Base-by-base conservation (phyloP, 2,113 vertebrate genomes). In the Glaucomys volans region DNA sequence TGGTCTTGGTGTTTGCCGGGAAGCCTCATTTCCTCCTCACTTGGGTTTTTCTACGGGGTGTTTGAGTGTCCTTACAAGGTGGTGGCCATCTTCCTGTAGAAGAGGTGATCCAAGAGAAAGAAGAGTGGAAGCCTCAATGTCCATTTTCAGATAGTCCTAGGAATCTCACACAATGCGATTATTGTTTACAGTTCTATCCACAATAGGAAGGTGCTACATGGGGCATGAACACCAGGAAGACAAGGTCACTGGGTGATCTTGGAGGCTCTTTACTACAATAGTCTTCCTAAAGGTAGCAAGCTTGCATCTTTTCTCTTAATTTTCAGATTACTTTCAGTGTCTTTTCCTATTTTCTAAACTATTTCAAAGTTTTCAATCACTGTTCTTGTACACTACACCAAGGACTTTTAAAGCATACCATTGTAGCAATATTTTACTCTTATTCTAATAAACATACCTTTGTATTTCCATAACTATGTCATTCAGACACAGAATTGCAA, bases 291-390 rank as follows among this genome's bases (percentile, higher is more conserved):
- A 52, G 42, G 1, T 42, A 24, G 64, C 30, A 54, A 24, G 22
- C 44, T 93, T 37, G 13, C 32, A 1, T 57, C 22, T 83, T 90
- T 30, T 54, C n/a, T 75, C 22, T 72, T 88, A 91, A 66, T 20
- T 44, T 69, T 87, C 18, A 40, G 42, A 50, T 57, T 57, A 77
- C 47, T 35, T 52, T 86, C 57, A 77, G 64, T 54, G n/a, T 90
- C 37, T 77, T 91, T 94, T 91, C 3, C 32, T 74, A 47, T 71
- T 87, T 93, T 67, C 5, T 93, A 88, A 79, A 35, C 9, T 17
- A 57, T 79, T 79, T 90, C 52, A 87, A 90, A 22, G 22, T 74
- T 94, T 24, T 95, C 75, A 87, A 47, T 62, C 86, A 66, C 64
- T 84, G 20, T 77, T 84, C 62, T 87, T 79, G 35, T 59, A 57